These are phyloP conservation scores for Cynaeus angustus DNA, from an alignment of 2,888 invertebrate species.

Conservation along the genomic window DNA sequence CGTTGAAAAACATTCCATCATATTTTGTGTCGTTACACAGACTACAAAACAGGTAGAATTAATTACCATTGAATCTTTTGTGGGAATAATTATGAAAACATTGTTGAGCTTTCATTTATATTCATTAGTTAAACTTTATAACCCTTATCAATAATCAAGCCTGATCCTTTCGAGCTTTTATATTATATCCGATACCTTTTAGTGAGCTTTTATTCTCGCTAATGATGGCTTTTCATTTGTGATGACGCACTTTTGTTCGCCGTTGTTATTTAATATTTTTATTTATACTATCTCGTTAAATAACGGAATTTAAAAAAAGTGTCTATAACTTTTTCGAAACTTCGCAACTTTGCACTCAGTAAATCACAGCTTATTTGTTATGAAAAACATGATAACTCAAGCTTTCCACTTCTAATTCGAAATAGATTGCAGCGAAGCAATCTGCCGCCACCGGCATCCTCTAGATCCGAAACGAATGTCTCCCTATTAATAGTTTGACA, in stretches of 20 bases:
- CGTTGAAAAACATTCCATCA: too few relatives aligned
- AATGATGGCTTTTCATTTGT: too few relatives aligned
- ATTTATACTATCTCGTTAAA: too few relatives aligned
- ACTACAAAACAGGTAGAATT: too few relatives aligned
- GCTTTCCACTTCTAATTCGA: conserved; percentile 43
- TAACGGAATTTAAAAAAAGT: too few relatives aligned
- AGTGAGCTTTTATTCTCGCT: neutral
- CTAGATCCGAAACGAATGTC: conserved; percentile 54
- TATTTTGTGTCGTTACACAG: too few relatives aligned
- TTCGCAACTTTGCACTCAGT: conserved; percentile 25
- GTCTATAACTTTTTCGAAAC: neutral
- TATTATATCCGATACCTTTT: neutral
- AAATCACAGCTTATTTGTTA: conserved; percentile 45
- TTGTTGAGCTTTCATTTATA: neutral
- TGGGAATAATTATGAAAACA: too few relatives aligned
- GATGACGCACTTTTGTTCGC: neutral
- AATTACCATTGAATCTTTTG: too few relatives aligned
- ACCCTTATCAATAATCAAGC: neutral
- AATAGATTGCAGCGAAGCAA: conserved; percentile 36
- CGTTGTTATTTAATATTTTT: neutral
- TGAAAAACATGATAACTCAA: conserved; percentile 40
- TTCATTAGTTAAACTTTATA: neutral
- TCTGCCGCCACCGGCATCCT: conserved; percentile 43
- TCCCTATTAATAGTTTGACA: conserved; percentile 62
- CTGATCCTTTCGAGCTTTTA: neutral